Evolutionary conservation across 2,113 vertebrate species (phyloP).

Genomic region (Ciconia boyciana): DNA sequence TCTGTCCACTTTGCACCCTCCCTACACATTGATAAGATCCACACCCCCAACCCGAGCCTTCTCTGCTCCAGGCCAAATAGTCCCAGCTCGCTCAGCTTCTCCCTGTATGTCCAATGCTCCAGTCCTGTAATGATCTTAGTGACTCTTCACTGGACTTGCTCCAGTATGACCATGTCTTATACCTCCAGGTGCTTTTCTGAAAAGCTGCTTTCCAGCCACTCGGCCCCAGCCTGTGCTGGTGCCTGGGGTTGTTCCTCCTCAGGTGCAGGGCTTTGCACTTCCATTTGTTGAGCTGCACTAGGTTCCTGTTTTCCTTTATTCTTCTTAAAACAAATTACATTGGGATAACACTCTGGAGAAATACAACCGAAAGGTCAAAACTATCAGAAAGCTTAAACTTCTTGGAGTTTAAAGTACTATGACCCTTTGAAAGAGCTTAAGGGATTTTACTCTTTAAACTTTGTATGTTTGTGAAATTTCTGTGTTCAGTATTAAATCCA

Average conservation of each 20-base stretch:
- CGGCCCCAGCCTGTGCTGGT: background rate
- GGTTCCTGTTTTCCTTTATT: background rate
- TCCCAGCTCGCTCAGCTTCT: background rate
- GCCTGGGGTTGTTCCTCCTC: background rate
- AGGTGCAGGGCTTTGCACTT: background rate
- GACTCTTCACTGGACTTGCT: background rate
- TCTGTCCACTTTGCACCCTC: accelerated
- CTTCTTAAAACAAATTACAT: background rate
- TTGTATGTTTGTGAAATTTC: background rate
- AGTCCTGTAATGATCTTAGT: background rate
- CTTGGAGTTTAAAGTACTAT: background rate
- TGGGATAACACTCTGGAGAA: constrained; percentile 4
- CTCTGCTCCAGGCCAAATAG: background rate
- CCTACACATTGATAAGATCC: background rate
- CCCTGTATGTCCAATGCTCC: background rate
- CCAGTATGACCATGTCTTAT: background rate
- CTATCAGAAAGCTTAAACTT: background rate
- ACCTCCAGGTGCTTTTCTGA: background rate
- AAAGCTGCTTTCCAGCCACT: background rate
- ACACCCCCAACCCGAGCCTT: background rate
- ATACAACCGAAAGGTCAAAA: constrained; percentile 30
- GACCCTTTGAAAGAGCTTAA: constrained; percentile 13
- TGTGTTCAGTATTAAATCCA: constrained; percentile 5
- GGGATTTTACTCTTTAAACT: constrained; percentile 28
- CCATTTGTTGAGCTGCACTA: background rate